A percentile compares a stretch with the other conserved stretches of the same genome.
These are phyloP conservation scores for Euleptes europaea DNA, from an alignment of 2,113 vertebrate species.

Conservation along the genomic window DNA sequence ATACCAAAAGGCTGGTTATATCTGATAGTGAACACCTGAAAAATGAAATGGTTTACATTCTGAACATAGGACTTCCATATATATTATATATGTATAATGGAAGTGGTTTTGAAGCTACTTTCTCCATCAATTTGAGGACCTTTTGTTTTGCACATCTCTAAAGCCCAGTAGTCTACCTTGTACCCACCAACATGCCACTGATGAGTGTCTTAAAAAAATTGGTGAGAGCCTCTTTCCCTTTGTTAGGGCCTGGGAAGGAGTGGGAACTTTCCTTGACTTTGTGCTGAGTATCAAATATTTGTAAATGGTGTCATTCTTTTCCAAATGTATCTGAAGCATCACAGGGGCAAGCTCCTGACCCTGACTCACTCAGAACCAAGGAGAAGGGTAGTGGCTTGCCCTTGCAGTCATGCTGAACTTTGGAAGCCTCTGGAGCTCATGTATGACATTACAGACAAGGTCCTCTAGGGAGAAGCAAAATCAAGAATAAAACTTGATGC, in stretches of 20 bases:
- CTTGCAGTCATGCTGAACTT: background rate
- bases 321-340: too few relatives aligned
- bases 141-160: background rate
- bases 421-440: background rate
- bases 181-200: too few relatives aligned
- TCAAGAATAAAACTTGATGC: background rate
- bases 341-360: too few relatives aligned
- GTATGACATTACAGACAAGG: background rate
- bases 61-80: background rate
- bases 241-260: background rate
- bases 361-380: background rate
- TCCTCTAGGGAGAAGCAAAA: background rate
- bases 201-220: too few relatives aligned
- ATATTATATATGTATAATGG: too few relatives aligned
- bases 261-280: background rate
- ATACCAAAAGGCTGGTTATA: too few relatives aligned
- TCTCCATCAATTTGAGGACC: too few relatives aligned
- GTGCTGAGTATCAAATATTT: background rate
- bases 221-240: background rate
- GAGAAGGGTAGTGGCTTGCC: background rate
- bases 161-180: background rate
- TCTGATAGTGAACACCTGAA: too few relatives aligned
- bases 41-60: background rate
- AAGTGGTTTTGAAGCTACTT: too few relatives aligned
- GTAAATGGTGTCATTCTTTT: background rate